phyloP scores from a whole-genome alignment of 2,888 invertebrate species.

The Pristionchus japonicus region DNA sequence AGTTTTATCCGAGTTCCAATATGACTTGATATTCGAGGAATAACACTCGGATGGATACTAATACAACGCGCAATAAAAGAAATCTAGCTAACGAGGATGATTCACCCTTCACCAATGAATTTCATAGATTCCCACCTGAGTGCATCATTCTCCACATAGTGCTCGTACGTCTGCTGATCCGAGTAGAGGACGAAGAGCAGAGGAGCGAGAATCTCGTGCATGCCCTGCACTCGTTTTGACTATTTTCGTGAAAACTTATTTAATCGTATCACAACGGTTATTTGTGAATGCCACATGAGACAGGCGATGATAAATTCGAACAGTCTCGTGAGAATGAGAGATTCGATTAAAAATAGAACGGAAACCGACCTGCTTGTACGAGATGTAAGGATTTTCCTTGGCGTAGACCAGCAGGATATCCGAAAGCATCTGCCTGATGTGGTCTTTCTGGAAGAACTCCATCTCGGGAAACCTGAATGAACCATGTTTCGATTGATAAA shows the following conservation, averaged over 20 bases:
- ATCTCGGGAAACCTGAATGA: slow-evolving; percentile 83
- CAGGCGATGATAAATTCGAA: too few species aligned
- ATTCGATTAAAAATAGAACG: not conserved
- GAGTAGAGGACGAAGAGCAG: slow-evolving; percentile 85
- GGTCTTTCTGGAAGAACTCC: slow-evolving; percentile 84
- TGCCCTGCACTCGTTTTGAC: slow-evolving; percentile 81
- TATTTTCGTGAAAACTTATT: too few species aligned
- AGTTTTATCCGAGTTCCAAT: not conserved
- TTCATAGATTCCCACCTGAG: slow-evolving; percentile 73
- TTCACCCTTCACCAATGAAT: too few species aligned
- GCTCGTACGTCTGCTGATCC: slow-evolving; percentile 83
- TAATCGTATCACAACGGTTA: too few species aligned
- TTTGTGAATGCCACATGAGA: too few species aligned
- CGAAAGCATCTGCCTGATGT: slow-evolving; percentile 84
- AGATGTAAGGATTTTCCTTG: slow-evolving; percentile 82
- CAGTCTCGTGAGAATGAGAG: too few species aligned
- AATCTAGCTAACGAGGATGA: too few species aligned
- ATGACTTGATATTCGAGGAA: not conserved
- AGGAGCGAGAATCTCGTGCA: slow-evolving; percentile 90
- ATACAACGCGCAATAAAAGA: too few species aligned
- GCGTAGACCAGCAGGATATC: slow-evolving; percentile 80
- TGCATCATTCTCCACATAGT: slow-evolving; percentile 79
- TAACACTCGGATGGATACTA: too few species aligned
- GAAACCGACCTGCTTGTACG: slow-evolving; percentile 83
- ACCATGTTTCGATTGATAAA: not conserved